phyloP scores from a whole-genome alignment of 2,888 invertebrate species.

The Amphimallon solstitiale region DNA sequence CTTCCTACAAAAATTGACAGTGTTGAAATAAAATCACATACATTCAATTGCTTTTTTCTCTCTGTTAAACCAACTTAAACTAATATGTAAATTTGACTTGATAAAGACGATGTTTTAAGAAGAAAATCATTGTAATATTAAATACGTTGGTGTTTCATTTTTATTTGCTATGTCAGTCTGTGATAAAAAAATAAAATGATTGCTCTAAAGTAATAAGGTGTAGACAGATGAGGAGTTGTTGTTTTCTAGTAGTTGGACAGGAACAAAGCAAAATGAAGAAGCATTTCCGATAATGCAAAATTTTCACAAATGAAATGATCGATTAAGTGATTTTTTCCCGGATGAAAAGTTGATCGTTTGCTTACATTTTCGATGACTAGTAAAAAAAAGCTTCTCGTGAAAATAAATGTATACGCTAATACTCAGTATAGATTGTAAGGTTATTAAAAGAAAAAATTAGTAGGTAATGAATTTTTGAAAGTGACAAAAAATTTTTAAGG shows the following conservation, averaged over 20 bases:
- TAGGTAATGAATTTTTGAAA: slow-evolving; percentile 32
- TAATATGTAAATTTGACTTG: background rate
- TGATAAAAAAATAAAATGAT: slow-evolving; percentile 60
- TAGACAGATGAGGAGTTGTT: slow-evolving; percentile 45
- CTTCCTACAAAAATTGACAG: too few species aligned
- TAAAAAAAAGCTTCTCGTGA: slow-evolving; percentile 59
- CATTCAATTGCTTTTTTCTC: too few species aligned
- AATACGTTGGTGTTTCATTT: slow-evolving; percentile 49
- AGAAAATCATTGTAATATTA: slow-evolving; percentile 20
- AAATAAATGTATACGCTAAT: slow-evolving; percentile 62
- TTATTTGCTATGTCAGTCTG: slow-evolving; percentile 64
- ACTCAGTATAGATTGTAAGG: slow-evolving; percentile 56
- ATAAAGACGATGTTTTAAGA: background rate
- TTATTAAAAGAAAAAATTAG: slow-evolving; percentile 41
- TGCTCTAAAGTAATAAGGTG: slow-evolving; percentile 57
- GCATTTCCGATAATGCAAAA: background rate
- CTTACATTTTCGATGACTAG: slow-evolving; percentile 36
- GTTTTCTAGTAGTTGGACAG: slow-evolving; percentile 25
- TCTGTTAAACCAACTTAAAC: background rate
- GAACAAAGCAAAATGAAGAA: background rate
- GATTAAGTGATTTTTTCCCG: too few species aligned
- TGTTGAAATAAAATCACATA: too few species aligned
- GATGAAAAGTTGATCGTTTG: slow-evolving; percentile 37
- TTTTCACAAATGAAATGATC: background rate
- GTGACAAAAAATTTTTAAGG: slow-evolving; percentile 14